Evolutionary conservation across 1,140 invertebrate genomes (phyloP), one percentile per base, ranked within the genome.

Genomic region (Lepidostoma basale): DNA sequence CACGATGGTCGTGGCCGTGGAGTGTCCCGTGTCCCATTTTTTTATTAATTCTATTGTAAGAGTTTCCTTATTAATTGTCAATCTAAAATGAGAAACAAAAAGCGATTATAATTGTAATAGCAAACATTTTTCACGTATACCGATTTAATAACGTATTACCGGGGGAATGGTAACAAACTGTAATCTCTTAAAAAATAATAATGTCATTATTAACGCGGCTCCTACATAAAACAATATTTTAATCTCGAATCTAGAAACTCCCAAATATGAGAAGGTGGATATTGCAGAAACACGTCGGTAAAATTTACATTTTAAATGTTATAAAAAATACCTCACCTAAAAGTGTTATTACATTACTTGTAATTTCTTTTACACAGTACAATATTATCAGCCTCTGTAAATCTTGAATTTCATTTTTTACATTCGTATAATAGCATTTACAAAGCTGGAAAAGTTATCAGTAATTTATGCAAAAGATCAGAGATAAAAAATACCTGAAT

Each of bases 391-490:
- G 54, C 23, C 14, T 10, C 14, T 22, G 54, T 22, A 39, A 39
- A 59, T 59, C 54, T 59, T n/a, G 26, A 36, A 18, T 39, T 59
- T 59, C 54, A 39, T 59, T 39, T 59, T 39, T 36, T 59, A 40
- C 54, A 40, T 12, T 59, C 14, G 23, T 59, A 59, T 20, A 59
- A 59, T 39, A 59, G 30, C 36, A 59, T 59, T 59, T 39, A 59
- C 54, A 22, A 28, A 54, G 54, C 18, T 39, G 30, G n/a, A 36
- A 59, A 39, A 40, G 23, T 54, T 26, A 14, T 28, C 8, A 59
- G 54, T 59, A 59, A 59, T 59, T 36, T 39, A 59, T 59, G 54
- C 54, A 59, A 59, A 54, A 62, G 59, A 62, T 62, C 39, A 12
- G 25, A 62, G 40, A 62, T 44, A 62, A 25, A 26, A 45, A 23